phyloP scores from a whole-genome alignment of 2,888 invertebrate species.

The Rhynchonema sp. region DNA sequence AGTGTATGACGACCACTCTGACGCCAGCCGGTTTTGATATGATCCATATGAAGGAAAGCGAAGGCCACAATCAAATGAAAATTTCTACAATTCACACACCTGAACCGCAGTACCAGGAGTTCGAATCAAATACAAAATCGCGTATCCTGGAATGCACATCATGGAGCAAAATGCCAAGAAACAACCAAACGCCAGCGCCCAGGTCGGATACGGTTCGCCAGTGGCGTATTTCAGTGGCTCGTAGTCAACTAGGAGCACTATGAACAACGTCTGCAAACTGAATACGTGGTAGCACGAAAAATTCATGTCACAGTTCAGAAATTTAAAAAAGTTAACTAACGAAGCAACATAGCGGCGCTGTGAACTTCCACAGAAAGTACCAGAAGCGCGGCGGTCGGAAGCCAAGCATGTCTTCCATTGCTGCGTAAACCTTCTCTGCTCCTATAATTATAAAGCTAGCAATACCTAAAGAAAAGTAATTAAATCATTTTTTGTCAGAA shows the following conservation, averaged over 20 bases:
- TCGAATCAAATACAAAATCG: neutral
- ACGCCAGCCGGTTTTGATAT: too few relatives aligned
- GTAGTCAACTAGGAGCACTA: neutral
- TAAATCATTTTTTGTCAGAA: too few relatives aligned
- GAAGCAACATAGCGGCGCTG: constrained; percentile 59
- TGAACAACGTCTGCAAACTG: neutral
- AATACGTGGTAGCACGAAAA: too few relatives aligned
- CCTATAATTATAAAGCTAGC: too few relatives aligned
- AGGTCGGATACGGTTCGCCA: neutral
- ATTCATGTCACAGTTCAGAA: neutral
- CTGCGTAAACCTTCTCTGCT: constrained; percentile 47
- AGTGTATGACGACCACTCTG: too few relatives aligned
- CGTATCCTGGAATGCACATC: neutral
- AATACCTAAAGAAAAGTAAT: too few relatives aligned
- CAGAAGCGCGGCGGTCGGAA: constrained; percentile 55
- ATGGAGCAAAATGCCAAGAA: neutral
- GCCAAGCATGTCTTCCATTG: constrained; percentile 60
- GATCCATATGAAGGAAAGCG: too few relatives aligned
- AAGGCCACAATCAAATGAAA: too few relatives aligned
- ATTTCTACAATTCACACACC: too few relatives aligned
- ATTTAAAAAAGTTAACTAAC: constrained; percentile 30
- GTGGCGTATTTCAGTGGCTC: neutral
- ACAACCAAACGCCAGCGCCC: neutral
- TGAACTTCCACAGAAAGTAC: constrained; percentile 62
- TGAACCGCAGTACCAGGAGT: too few relatives aligned